Percentiles rank a stretch among this genome's conserved stretches.
Evolutionary conservation across 92 coral and sea anemone species (phyloP).

Genomic region (Anthopleura xanthogrammica): DNA sequence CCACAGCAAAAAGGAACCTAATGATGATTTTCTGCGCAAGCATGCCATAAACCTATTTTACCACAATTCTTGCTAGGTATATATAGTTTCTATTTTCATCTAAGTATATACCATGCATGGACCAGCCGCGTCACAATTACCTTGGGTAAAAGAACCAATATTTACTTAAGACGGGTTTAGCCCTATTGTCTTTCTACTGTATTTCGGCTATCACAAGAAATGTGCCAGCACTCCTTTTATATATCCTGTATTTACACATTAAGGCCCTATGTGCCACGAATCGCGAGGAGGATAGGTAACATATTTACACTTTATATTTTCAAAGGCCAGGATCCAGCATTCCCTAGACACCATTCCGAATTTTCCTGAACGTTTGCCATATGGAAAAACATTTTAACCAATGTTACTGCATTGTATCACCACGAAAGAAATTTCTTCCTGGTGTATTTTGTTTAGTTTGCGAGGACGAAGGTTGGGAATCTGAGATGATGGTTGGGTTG

Average conservation of each 20-base stretch:
- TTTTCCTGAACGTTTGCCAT: background rate
- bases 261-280: background rate
- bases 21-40: too few relatives aligned
- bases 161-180: too few relatives aligned
- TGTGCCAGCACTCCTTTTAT: slow-evolving; percentile 3
- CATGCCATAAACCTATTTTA: too few relatives aligned
- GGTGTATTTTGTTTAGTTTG: background rate
- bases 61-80: too few relatives aligned
- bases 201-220: background rate
- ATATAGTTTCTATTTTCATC: too few relatives aligned
- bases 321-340: background rate
- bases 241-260: background rate
- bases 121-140: too few relatives aligned
- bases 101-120: too few relatives aligned
- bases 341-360: background rate
- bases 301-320: background rate
- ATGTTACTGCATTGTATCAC: background rate
- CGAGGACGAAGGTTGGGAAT: background rate
- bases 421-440: background rate
- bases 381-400: background rate
- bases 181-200: background rate
- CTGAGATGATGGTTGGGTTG: slow-evolving; percentile 60
- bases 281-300: too few relatives aligned
- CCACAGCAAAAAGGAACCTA: too few relatives aligned
- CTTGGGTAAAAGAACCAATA: too few relatives aligned